These are phyloP conservation scores for Litocranius walleri DNA, from an alignment of 2,113 vertebrate species.

Conservation along the genomic window DNA sequence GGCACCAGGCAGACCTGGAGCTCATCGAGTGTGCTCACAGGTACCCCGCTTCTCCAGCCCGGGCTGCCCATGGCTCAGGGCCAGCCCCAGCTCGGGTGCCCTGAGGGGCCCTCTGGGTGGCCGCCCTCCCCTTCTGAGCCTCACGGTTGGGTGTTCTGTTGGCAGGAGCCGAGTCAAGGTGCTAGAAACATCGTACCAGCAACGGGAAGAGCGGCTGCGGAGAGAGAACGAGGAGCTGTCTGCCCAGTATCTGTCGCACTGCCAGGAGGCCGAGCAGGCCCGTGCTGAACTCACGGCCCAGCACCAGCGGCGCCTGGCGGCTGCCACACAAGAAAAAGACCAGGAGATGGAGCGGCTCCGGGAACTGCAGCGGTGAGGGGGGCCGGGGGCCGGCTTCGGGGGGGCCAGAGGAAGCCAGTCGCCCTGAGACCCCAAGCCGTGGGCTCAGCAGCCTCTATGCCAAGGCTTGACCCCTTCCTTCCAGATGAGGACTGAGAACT, in stretches of 20 bases:
- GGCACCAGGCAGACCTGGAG: slow-evolving; percentile 85
- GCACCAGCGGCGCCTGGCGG: slow-evolving; percentile 83
- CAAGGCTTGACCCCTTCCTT: neutral
- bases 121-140: no score
- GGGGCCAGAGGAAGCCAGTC: neutral
- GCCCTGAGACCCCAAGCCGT: neutral
- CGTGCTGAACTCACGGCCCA: slow-evolving; percentile 82
- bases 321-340: slow-evolving; percentile 81
- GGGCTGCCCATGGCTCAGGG: fast-evolving
- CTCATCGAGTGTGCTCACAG: slow-evolving; percentile 87
- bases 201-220: slow-evolving; percentile 78
- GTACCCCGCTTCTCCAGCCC: slow-evolving; percentile 45
- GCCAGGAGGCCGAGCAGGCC: slow-evolving; percentile 77
- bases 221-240: slow-evolving; percentile 84
- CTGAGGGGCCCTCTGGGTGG: neutral
- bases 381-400: neutral
- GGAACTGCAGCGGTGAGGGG: slow-evolving; percentile 88
- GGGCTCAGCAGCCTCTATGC: neutral
- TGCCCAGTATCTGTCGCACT: slow-evolving; percentile 73
- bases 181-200: slow-evolving; percentile 83
- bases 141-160: neutral
- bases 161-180: slow-evolving; percentile 83
- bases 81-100: fast-evolving
- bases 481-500: neutral
- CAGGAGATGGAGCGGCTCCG: slow-evolving; percentile 87